Evolutionary conservation across 2,797 vertebrate genomes (phyloP), one percentile per base, ranked within the genome.

Genomic region (Anolis apletophallus): DNA sequence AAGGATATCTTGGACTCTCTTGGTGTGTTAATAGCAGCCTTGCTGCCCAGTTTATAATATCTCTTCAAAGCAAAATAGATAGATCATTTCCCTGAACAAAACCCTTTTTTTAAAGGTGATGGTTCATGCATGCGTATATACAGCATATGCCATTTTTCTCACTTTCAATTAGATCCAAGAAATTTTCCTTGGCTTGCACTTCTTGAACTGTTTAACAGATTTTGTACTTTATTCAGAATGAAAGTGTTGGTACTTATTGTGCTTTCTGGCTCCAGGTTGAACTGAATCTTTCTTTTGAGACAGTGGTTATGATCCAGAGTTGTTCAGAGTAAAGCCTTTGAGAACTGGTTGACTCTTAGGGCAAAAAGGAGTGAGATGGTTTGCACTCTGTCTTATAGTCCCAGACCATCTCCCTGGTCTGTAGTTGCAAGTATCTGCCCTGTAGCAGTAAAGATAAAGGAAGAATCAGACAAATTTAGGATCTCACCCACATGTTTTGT

Each of bases 1-100:
- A 99, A 98, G 95, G 98, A 99, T 90, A 98, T 99, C 82, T 97
- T 99, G 95, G 99, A 99, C 93, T 98, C 98, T 93, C 95, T 99
- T 90, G 99, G 99, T 99, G 93, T 91, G 98, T 94, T 90, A 89
- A 46, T 87, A 90, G 59, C 90, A 93, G 32, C 84, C 14, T 85
- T 88, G 81, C 59, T 89, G 6, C 81, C 81, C 77, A 50, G 72
- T 52, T 90, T 75, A 86, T 11, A 83, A 87, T 0, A 83, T 54
- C 87, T 84, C 40, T 74, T 59, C 71, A 1, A 0, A 0, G 2
- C 54, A 46, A 52, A 87, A 83, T 73, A 83, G 81, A 3, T 87
- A 73, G 34, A 21, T 76, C 72, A 64, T 87, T 52, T 79, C 55
- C 34, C 69, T 75, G 46, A 85, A 81, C 50, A 81, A 79, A 14